phyloP scores from a whole-genome alignment of 2,113 vertebrate genomes.

The Centropus bengalensis region DNA sequence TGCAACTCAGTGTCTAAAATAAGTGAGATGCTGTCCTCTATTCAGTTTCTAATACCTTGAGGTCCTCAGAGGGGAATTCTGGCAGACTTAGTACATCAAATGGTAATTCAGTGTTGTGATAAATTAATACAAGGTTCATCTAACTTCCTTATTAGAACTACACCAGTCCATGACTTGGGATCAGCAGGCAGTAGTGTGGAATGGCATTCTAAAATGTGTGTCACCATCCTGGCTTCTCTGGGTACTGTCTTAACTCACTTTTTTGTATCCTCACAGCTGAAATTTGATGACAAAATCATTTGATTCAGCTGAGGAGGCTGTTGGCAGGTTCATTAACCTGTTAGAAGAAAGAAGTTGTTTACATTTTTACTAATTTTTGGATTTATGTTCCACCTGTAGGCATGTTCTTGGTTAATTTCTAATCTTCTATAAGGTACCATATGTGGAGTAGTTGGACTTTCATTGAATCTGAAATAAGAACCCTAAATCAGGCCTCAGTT shows the following conservation, averaged over 20 bases:
- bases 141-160: fast-evolving
- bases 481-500: not conserved
- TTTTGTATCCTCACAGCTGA: not conserved
- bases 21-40: not conserved
- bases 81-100: not conserved
- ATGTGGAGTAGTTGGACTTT: not conserved
- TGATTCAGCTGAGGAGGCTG: not conserved
- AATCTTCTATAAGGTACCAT: not conserved
- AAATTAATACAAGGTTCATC: not conserved
- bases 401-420: not conserved
- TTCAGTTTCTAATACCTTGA: not conserved
- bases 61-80: not conserved
- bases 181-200: not conserved
- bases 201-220: too few relatives aligned
- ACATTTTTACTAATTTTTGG: not conserved
- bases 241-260: not conserved
- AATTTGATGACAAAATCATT: not conserved
- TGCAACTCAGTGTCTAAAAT: not conserved
- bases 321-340: not conserved
- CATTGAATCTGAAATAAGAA: not conserved
- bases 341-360: not conserved
- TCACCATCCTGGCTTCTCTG: not conserved
- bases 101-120: not conserved
- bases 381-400: not conserved
- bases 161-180: not conserved